Percentiles rank a stretch among this genome's conserved stretches.
Conservation (phyloP, 1,140 invertebrate genomes). For the Heliothis virescens region DNA sequence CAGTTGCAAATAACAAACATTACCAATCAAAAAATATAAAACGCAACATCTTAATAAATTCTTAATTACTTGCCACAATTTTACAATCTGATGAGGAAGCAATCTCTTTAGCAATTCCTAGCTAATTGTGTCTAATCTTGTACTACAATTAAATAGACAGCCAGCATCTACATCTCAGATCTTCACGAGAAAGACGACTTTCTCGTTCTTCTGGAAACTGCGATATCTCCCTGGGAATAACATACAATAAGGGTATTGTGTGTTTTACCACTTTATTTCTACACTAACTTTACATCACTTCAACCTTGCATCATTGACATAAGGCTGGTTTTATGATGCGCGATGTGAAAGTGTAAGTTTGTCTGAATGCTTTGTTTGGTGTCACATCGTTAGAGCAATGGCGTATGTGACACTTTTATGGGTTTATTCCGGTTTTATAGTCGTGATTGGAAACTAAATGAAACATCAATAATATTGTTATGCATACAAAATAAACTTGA, state of each 20-base stretch:
- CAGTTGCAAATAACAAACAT: not conserved
- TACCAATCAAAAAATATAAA: not conserved
- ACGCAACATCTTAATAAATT: not conserved
- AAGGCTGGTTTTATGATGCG: not conserved
- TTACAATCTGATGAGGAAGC: constrained; percentile 27
- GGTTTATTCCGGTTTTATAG: constrained; percentile 16
- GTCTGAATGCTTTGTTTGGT: not conserved
- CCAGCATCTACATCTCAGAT: constrained; percentile 51
- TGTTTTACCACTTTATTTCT: constrained; percentile 42
- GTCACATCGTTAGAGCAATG: constrained; percentile 25
- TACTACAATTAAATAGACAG: constrained; percentile 46
- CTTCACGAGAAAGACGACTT: constrained; percentile 59
- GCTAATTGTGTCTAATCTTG: constrained; percentile 53
- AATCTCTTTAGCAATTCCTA: constrained; percentile 35
- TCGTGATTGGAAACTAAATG: not conserved
- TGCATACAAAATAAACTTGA: no score
- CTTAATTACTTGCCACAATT: constrained; percentile 27
- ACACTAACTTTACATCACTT: constrained; percentile 7
- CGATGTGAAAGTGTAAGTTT: not conserved
- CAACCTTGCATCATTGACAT: constrained; percentile 7
- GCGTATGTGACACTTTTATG: constrained; percentile 29
- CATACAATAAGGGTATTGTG: constrained; percentile 63
- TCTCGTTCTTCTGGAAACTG: constrained; percentile 55
- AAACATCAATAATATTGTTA: not conserved
- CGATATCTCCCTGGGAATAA: constrained; percentile 63